Evolutionary conservation across 2,888 invertebrate genomes (phyloP).

Genomic region (Abscondita cerata): DNA sequence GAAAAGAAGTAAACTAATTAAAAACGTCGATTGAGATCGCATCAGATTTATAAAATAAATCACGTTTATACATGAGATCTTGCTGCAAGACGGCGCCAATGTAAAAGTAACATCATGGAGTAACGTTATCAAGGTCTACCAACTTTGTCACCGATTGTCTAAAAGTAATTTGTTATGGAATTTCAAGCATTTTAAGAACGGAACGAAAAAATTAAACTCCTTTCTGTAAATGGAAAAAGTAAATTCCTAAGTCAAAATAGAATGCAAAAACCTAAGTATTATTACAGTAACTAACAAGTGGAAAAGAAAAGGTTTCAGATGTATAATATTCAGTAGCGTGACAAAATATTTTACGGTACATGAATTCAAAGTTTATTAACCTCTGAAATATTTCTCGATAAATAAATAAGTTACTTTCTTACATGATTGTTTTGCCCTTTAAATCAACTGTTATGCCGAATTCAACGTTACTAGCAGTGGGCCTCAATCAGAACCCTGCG

Average conservation of each 20-base stretch:
- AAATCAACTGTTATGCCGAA: not conserved
- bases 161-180: slow-evolving; percentile 3
- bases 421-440: slow-evolving; percentile 8
- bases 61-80: slow-evolving; percentile 24
- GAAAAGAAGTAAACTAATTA: slow-evolving; percentile 31
- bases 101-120: slow-evolving; percentile 17
- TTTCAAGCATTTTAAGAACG: not conserved
- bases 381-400: slow-evolving; percentile 20
- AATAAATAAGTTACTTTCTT: slow-evolving; percentile 9
- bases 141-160: too few relatives aligned
- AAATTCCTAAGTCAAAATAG: slow-evolving; percentile 6
- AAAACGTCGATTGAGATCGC: slow-evolving; percentile 30
- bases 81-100: slow-evolving; percentile 24
- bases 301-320: slow-evolving; percentile 12
- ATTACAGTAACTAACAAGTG: slow-evolving; percentile 15
- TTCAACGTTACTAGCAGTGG: too few relatives aligned
- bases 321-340: slow-evolving; percentile 28
- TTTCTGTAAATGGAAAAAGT: not conserved
- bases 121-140: not conserved
- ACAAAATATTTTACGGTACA: slow-evolving; percentile 34
- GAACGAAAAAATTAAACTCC: not conserved
- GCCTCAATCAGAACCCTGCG: too few relatives aligned
- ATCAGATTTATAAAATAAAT: slow-evolving; percentile 35
- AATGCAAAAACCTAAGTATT: slow-evolving; percentile 15
- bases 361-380: slow-evolving; percentile 31